phyloP scores from a whole-genome alignment of 2,797 vertebrate species.

The Astyanax mexicanus region DNA sequence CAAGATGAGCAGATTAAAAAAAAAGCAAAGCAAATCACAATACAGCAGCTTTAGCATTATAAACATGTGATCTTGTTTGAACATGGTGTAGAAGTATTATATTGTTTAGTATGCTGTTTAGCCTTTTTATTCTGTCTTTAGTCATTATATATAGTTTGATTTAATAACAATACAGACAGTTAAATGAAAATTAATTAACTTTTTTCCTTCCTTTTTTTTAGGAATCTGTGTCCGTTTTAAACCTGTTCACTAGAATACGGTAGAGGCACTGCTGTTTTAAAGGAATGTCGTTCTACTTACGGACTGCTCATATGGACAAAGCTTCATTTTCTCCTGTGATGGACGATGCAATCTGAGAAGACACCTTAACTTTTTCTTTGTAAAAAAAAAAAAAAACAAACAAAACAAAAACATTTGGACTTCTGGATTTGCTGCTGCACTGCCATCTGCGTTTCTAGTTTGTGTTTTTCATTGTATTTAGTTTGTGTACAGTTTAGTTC shows the following conservation, averaged over 20 bases:
- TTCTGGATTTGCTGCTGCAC: background rate
- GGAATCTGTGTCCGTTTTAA: constrained; percentile 88
- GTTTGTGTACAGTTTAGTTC: constrained; percentile 58
- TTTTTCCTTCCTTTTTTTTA: constrained; percentile 57
- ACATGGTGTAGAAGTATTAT: too few species aligned
- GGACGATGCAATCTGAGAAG: constrained; percentile 34
- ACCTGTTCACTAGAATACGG: constrained; percentile 85
- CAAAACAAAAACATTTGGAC: too few species aligned
- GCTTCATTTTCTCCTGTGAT: constrained; percentile 5
- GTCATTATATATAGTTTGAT: too few species aligned
- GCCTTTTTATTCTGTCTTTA: too few species aligned
- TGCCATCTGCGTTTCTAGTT: constrained; percentile 26
- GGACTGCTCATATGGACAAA: background rate
- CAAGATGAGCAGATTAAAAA: too few species aligned
- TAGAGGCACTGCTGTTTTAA: constrained; percentile 52
- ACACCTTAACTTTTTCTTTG: constrained; percentile 4
- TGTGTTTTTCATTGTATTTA: constrained; percentile 13
- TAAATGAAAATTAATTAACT: too few species aligned
- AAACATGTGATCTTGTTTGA: too few species aligned
- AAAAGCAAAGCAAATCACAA: too few species aligned
- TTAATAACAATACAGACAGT: too few species aligned
- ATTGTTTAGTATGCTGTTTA: too few species aligned
- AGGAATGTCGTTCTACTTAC: background rate
- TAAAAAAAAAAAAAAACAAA: too few species aligned
- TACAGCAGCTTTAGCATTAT: too few species aligned